A percentile compares a stretch with the other conserved stretches of the same genome.
phyloP scores from a whole-genome alignment of 2,113 vertebrate species.

The Antechinus stuartii region DNA sequence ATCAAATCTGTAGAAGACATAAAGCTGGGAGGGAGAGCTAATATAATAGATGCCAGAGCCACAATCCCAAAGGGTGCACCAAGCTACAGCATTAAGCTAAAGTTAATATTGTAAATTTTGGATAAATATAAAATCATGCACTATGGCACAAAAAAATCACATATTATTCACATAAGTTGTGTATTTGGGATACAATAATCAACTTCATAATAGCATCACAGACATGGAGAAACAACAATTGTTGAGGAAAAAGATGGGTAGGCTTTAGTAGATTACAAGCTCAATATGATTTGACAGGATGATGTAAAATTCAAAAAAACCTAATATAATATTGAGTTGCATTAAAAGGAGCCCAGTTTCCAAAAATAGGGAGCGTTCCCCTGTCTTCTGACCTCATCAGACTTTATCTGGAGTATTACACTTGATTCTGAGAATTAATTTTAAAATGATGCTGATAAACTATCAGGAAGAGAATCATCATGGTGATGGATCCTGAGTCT shows the following conservation, averaged over 20 bases:
- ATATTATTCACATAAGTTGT: neutral
- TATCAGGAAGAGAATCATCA: neutral
- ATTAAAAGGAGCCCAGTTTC: neutral
- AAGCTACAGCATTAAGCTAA: neutral
- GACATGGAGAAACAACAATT: neutral
- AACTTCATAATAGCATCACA: neutral
- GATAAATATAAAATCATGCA: neutral
- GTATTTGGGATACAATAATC: neutral
- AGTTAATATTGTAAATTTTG: neutral
- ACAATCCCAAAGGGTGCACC: neutral
- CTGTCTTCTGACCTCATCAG: neutral
- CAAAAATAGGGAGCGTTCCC: neutral
- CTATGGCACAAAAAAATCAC: neutral
- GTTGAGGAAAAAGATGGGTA: neutral
- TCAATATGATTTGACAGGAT: neutral
- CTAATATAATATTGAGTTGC: neutral
- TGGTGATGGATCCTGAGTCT: neutral
- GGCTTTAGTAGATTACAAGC: neutral
- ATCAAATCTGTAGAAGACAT: neutral
- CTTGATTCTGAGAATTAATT: neutral
- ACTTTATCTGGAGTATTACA: neutral
- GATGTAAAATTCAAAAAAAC: neutral
- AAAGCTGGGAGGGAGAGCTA: neutral
- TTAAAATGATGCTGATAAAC: neutral
- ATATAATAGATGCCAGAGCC: neutral